These are phyloP conservation scores for Chloroceryle amazona DNA, from an alignment of 2,797 vertebrate genomes.

Conservation along the genomic window DNA sequence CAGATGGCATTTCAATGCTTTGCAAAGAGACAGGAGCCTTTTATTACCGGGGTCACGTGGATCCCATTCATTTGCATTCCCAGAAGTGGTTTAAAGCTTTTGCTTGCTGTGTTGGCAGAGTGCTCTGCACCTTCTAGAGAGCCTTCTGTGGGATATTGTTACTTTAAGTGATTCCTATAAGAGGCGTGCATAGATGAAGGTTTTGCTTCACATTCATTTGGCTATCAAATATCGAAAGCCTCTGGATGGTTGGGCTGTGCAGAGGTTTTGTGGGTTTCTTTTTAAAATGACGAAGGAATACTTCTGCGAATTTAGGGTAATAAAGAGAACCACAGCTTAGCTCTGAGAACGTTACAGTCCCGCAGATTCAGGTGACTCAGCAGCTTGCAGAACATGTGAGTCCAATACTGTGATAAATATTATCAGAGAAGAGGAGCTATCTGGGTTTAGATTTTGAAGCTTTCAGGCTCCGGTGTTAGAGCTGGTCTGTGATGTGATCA, in stretches of 20 bases:
- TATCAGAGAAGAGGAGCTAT: neutral
- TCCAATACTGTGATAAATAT: neutral
- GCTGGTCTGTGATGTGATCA: neutral
- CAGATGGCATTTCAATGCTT: constrained; percentile 82
- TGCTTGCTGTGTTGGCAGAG: constrained; percentile 46
- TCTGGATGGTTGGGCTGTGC: neutral
- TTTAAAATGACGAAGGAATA: neutral
- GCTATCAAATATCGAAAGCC: neutral
- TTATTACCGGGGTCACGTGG: constrained; percentile 77
- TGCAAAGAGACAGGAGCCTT: constrained; percentile 82
- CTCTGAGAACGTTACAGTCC: neutral
- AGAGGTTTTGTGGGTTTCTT: neutral
- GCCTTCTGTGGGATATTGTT: constrained; percentile 36
- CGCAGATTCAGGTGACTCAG: neutral
- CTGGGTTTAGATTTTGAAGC: neutral
- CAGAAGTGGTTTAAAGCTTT: constrained; percentile 76
- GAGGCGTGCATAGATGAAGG: neutral
- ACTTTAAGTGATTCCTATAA: constrained; percentile 53
- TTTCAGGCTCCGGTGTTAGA: neutral
- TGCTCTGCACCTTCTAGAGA: constrained; percentile 52
- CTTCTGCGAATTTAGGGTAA: neutral
- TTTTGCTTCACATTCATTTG: neutral
- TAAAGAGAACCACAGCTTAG: neutral
- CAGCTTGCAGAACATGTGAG: neutral
- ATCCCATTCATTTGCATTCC: constrained; percentile 73